A percentile compares a stretch with the other conserved stretches of the same genome.
Evolutionary conservation across 2,113 vertebrate species (phyloP).

Genomic region (Talpa occidentalis): DNA sequence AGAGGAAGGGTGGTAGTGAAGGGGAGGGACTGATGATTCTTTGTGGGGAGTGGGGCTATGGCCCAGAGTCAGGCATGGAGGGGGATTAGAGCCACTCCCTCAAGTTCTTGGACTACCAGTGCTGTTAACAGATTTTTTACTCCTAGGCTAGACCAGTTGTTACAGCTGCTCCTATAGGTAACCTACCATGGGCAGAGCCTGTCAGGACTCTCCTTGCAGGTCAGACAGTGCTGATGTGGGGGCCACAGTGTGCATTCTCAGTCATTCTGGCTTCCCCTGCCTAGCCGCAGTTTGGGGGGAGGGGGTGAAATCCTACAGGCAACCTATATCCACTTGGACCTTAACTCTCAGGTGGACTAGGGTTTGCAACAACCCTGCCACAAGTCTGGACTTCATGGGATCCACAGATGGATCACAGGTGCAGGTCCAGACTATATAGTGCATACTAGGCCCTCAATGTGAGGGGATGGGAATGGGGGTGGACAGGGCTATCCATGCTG

Average conservation of each 20-base stretch:
- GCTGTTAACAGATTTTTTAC: not conserved
- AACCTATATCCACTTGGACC: not conserved
- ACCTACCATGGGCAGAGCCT: fast-evolving
- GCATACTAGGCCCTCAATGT: fast-evolving
- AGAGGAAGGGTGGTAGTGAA: not conserved
- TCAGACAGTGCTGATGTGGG: not conserved
- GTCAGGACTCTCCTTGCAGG: too few relatives aligned
- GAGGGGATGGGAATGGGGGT: fast-evolving
- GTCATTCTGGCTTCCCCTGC: not conserved
- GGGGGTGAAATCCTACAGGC: not conserved
- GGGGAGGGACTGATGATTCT: too few relatives aligned
- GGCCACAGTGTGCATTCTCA: too few relatives aligned
- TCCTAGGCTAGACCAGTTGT: not conserved
- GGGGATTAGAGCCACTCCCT: slow-evolving; percentile 46
- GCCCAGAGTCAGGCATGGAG: slow-evolving; percentile 88
- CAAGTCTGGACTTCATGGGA: not conserved
- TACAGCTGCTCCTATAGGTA: not conserved
- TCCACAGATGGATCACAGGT: too few relatives aligned
- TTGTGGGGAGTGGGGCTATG: slow-evolving; percentile 66
- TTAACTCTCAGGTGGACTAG: not conserved
- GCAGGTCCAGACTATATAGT: too few relatives aligned
- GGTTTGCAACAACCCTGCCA: too few relatives aligned
- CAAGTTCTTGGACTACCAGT: not conserved
- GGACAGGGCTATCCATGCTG: not conserved
- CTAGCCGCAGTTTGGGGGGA: too few relatives aligned